A percentile compares a stretch with the other conserved stretches of the same genome.
Conservation (phyloP, 2,888 invertebrate species). For the Ernsta delagoae region DNA sequence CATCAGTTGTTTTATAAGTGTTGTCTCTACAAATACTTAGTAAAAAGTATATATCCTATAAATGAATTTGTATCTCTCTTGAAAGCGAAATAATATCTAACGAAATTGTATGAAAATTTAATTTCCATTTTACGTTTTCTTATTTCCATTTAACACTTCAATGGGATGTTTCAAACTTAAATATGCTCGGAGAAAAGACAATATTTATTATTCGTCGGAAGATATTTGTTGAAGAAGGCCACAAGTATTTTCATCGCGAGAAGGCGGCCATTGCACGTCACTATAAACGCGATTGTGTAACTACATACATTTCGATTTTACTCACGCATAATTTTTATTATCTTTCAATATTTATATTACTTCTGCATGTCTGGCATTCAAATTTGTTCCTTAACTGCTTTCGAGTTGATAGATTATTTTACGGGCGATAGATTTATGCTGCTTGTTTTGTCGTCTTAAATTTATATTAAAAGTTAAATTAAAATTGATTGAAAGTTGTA, state of each 20-base stretch:
- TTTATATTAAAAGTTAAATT: neutral
- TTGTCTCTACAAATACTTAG: no score
- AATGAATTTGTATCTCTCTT: no score
- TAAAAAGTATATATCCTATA: no score
- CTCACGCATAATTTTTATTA: conserved; percentile 33
- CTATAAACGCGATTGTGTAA: conserved; percentile 36
- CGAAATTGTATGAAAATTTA: no score
- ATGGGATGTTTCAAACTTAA: no score
- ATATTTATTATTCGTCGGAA: conserved; percentile 40
- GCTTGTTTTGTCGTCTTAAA: neutral
- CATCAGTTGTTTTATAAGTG: no score
- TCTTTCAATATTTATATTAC: conserved; percentile 40
- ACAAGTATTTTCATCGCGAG: conserved; percentile 41
- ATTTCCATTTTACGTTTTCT: no score
- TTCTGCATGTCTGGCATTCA: conserved; percentile 36
- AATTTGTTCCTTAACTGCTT: neutral
- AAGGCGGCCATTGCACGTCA: conserved; percentile 31
- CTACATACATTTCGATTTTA: conserved; percentile 35
- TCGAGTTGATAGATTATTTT: neutral
- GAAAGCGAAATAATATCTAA: no score
- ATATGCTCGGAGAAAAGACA: conserved; percentile 33
- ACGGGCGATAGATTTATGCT: neutral
- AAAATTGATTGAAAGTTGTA: neutral
- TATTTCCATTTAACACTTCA: no score
- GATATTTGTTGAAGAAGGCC: conserved; percentile 40